A percentile compares a stretch with the other conserved stretches of the same genome.
phyloP scores from a whole-genome alignment of 2,888 invertebrate species.

The Caradrina kadenii region DNA sequence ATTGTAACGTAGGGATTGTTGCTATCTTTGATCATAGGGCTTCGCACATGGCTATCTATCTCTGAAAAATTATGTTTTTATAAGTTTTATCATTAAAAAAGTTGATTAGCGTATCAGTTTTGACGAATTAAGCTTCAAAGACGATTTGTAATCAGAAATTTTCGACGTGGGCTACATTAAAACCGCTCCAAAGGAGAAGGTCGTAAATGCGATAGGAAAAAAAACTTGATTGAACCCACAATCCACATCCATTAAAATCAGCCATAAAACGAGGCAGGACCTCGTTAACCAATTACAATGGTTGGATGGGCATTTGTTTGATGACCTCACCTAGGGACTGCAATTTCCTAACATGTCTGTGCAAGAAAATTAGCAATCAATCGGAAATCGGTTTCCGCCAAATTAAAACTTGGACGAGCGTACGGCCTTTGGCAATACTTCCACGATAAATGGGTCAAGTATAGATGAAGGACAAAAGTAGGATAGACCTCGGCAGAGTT shows the following conservation, averaged over 20 bases:
- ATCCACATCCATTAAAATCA: slow-evolving; percentile 22
- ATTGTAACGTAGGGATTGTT: slow-evolving; percentile 64
- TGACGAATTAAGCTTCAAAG: slow-evolving; percentile 4
- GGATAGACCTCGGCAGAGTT: slow-evolving; percentile 67
- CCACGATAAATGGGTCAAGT: slow-evolving; percentile 84
- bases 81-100: background rate
- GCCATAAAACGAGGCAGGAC: slow-evolving; percentile 20
- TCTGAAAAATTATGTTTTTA: slow-evolving; percentile 23
- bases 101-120: background rate
- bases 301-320: slow-evolving; percentile 37
- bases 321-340: slow-evolving; percentile 43
- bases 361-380: slow-evolving; percentile 74
- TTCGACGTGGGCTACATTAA: slow-evolving; percentile 64
- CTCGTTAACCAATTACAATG: slow-evolving; percentile 43
- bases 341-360: slow-evolving; percentile 60
- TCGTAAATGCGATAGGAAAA: slow-evolving; percentile 13
- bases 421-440: slow-evolving; percentile 76
- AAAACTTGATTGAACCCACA: slow-evolving; percentile 19
- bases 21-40: slow-evolving; percentile 51
- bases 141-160: slow-evolving; percentile 14
- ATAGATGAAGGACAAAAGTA: slow-evolving; percentile 80
- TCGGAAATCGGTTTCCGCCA: slow-evolving; percentile 74
- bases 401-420: slow-evolving; percentile 75
- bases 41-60: slow-evolving; percentile 47
- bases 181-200: slow-evolving; percentile 10